phyloP scores from a whole-genome alignment of 2,113 vertebrate species.

The Caretta caretta region DNA sequence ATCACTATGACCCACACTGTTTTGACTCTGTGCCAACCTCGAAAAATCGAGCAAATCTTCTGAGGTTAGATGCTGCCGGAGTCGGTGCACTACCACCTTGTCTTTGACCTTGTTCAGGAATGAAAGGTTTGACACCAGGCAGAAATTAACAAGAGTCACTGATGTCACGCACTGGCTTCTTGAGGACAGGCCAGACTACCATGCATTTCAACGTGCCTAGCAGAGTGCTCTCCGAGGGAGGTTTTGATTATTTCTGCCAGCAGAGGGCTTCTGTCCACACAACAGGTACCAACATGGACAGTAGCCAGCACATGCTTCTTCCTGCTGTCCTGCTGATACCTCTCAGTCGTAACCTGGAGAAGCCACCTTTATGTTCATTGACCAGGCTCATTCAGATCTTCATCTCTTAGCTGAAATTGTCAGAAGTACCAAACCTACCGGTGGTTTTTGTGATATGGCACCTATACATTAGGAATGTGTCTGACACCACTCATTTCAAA shows the following conservation, averaged over 20 bases:
- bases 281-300: neutral
- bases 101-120: fast-evolving
- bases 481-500: neutral
- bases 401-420: neutral
- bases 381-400: neutral
- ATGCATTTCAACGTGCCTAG: too few species aligned
- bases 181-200: too few species aligned
- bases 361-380: fast-evolving
- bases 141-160: fast-evolving
- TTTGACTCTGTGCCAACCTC: fast-evolving
- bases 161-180: neutral
- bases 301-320: fast-evolving
- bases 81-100: fast-evolving
- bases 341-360: fast-evolving
- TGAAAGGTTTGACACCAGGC: fast-evolving
- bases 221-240: neutral
- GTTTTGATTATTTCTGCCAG: neutral
- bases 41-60: neutral
- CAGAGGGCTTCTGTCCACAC: fast-evolving
- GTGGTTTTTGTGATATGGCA: too few species aligned
- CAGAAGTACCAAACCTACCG: neutral
- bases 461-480: neutral
- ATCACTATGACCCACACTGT: too few species aligned
- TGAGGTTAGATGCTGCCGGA: fast-evolving
- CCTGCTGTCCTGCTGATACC: fast-evolving